Percentiles rank a stretch among this genome's conserved stretches.
Evolutionary conservation across 2,797 vertebrate genomes (phyloP).

Genomic region (Anabacerthia variegaticeps): DNA sequence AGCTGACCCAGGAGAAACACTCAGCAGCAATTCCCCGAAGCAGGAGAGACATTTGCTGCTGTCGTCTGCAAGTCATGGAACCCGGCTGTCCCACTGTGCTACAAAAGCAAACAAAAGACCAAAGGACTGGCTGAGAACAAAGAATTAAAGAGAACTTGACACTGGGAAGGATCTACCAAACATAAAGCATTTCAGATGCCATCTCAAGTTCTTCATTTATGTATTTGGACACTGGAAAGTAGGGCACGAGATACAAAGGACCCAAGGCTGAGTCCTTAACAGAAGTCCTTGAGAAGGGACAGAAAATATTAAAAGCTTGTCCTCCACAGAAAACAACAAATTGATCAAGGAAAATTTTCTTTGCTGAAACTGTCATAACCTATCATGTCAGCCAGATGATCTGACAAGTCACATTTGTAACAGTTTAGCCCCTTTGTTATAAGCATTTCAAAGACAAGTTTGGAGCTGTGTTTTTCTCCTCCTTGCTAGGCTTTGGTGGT

Average conservation of each 20-base stretch:
- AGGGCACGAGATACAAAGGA: not conserved
- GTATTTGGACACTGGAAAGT: not conserved
- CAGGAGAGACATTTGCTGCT: not conserved
- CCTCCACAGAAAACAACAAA: not conserved
- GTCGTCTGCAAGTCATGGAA: not conserved
- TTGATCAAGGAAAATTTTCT: not conserved
- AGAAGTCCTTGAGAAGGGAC: not conserved
- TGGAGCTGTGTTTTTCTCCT: not conserved
- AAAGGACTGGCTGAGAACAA: not conserved
- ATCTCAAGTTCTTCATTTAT: not conserved
- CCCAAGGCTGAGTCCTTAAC: not conserved
- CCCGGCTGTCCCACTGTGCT: not conserved
- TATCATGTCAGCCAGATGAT: not conserved
- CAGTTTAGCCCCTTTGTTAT: not conserved
- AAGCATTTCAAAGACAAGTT: not conserved
- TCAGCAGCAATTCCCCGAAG: not conserved
- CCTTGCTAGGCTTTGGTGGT: not conserved
- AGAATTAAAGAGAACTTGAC: not conserved
- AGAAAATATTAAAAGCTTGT: not conserved
- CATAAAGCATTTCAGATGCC: not conserved
- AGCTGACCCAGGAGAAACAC: not conserved
- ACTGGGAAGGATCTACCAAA: rapidly evolving
- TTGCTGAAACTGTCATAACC: not conserved
- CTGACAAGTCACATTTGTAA: not conserved
- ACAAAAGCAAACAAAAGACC: not conserved